Percentiles rank a stretch among this genome's conserved stretches.
Evolutionary conservation across 2,113 vertebrate genomes (phyloP).

Genomic region (Syrmaticus mikado): DNA sequence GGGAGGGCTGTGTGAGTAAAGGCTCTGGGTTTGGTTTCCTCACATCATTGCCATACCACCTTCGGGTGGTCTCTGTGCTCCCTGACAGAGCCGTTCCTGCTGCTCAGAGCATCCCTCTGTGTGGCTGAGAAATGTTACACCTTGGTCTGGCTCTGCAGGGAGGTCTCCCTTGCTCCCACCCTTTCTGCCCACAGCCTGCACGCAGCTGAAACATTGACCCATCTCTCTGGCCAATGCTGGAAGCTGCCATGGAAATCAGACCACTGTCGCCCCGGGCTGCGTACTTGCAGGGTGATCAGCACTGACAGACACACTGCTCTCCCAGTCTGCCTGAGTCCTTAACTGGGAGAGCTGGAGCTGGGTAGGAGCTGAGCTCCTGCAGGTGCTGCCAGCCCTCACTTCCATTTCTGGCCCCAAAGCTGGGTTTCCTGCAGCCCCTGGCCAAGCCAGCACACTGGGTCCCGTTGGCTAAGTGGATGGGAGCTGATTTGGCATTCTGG

Average conservation of each 20-base stretch:
- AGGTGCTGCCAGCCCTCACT: not conserved
- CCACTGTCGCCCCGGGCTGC: not conserved
- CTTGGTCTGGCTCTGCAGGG: not conserved
- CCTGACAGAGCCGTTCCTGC: not conserved
- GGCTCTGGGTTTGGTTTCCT: not conserved
- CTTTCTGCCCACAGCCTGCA: not conserved
- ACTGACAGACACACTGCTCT: not conserved
- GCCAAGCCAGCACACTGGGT: not conserved
- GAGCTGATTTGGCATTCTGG: not conserved
- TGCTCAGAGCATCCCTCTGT: not conserved
- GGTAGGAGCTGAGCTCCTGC: not conserved
- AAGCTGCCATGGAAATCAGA: not conserved
- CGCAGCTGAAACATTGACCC: not conserved
- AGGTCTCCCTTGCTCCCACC: not conserved
- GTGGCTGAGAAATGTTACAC: not conserved
- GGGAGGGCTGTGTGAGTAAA: not conserved
- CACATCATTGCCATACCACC: not conserved
- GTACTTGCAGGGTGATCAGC: not conserved
- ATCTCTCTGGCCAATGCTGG: not conserved
- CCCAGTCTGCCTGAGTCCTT: not conserved
- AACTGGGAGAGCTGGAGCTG: not conserved
- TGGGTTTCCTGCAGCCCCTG: rapidly evolving
- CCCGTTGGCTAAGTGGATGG: not conserved
- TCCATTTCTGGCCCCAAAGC: not conserved
- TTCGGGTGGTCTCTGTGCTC: not conserved